Percentiles rank a stretch among this genome's conserved stretches.
Conservation (phyloP, 2,113 vertebrate genomes). For the Passer montanus region DNA sequence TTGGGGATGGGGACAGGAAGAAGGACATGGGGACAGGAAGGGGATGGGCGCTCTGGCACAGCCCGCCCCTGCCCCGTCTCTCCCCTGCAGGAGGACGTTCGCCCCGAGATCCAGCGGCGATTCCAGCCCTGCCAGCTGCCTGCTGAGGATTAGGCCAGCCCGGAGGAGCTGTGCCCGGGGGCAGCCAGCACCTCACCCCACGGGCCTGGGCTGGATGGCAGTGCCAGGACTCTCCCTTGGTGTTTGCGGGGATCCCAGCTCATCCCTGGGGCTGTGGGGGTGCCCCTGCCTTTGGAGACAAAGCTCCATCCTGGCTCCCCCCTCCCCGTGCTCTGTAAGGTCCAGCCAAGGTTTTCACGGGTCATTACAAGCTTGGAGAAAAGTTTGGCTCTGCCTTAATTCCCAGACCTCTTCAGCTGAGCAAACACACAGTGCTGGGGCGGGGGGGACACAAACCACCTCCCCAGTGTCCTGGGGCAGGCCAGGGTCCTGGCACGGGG, state of each 20-base stretch:
- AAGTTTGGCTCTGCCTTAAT: neutral
- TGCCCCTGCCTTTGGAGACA: neutral
- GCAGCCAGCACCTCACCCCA: fast-evolving
- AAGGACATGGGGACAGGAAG: neutral
- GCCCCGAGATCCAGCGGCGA: constrained; percentile 69
- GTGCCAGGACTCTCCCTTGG: neutral
- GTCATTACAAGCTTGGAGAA: neutral
- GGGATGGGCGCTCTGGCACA: fast-evolving
- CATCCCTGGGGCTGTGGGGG: neutral
- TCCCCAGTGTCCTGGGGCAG: fast-evolving
- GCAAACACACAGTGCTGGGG: fast-evolving
- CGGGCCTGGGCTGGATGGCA: fast-evolving
- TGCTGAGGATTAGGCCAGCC: constrained; percentile 44
- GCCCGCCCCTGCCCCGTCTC: fast-evolving
- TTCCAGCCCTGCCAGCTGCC: constrained; percentile 72
- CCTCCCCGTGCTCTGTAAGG: neutral
- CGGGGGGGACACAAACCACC: fast-evolving
- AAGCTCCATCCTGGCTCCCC: fast-evolving
- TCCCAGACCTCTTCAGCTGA: neutral
- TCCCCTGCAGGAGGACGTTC: constrained; percentile 70
- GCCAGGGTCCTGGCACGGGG: fast-evolving
- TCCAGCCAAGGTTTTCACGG: neutral
- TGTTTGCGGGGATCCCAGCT: neutral
- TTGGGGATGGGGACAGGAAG: too few species aligned
- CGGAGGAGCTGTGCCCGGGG: fast-evolving